phyloP scores from a whole-genome alignment of 2,113 vertebrate species.

The Eleginops maclovinus region DNA sequence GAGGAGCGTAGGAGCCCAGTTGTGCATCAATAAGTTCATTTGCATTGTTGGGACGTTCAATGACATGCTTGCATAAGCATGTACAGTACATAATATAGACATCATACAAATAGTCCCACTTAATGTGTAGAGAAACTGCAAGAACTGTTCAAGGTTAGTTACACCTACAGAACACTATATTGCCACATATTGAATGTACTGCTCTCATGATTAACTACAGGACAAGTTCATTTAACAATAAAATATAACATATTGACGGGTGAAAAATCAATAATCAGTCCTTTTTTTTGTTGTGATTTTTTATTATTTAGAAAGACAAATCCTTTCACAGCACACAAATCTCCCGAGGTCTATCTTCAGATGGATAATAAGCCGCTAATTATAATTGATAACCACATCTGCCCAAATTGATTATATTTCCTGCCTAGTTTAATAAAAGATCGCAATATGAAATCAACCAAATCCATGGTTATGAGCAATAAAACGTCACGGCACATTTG shows the following conservation, averaged over 20 bases:
- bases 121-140: neutral
- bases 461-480: slow-evolving; percentile 37
- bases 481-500: slow-evolving; percentile 46
- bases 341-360: neutral
- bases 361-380: slow-evolving; percentile 36
- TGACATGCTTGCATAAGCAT: slow-evolving; percentile 10
- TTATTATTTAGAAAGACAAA: slow-evolving; percentile 13
- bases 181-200: slow-evolving; percentile 26
- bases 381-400: slow-evolving; percentile 46
- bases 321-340: slow-evolving; percentile 13
- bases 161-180: slow-evolving; percentile 9
- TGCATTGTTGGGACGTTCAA: neutral
- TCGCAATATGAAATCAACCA: slow-evolving; percentile 2
- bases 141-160: slow-evolving; percentile 23
- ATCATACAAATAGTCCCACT: slow-evolving; percentile 15
- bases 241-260: slow-evolving; percentile 20
- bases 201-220: slow-evolving; percentile 25
- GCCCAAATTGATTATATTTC: slow-evolving; percentile 35
- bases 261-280: slow-evolving; percentile 16
- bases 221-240: slow-evolving; percentile 41
- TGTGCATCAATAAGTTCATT: neutral
- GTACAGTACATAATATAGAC: neutral
- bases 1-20: neutral
- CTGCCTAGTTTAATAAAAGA: slow-evolving; percentile 17
- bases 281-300: slow-evolving; percentile 42